A percentile compares a stretch with the other conserved stretches of the same genome.
These are phyloP conservation scores for Drosophila pallidifrons DNA, from an alignment of 1,140 invertebrate genomes.

Conservation along the genomic window DNA sequence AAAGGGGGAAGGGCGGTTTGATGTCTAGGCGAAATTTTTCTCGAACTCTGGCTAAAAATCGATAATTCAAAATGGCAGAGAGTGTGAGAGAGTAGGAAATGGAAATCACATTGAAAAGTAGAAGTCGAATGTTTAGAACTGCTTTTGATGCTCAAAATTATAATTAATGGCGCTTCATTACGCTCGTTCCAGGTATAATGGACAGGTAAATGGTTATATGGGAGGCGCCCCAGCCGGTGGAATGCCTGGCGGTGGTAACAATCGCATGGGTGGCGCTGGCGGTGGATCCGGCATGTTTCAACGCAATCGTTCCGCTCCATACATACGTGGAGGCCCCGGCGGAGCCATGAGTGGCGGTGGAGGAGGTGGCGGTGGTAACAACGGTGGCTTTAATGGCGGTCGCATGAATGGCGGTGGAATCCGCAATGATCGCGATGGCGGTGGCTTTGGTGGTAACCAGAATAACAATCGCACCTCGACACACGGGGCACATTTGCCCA, in stretches of 20 bases:
- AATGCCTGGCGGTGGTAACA: constrained; percentile 52
- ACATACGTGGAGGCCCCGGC: constrained; percentile 57
- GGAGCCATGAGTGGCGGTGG: constrained; percentile 32
- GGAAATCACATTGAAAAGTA: constrained; percentile 71
- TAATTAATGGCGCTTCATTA: constrained; percentile 54
- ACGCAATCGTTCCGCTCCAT: constrained; percentile 72
- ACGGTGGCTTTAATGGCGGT: constrained; percentile 37
- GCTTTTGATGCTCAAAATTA: constrained; percentile 68
- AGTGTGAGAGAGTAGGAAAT: constrained; percentile 34
- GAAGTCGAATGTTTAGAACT: constrained; percentile 45
- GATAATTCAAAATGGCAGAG: constrained; percentile 78
- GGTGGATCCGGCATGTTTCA: constrained; percentile 73
- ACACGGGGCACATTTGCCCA: constrained; percentile 89
- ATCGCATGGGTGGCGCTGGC: constrained; percentile 67
- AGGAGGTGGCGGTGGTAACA: not conserved
- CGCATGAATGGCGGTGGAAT: constrained; percentile 58
- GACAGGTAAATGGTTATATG: constrained; percentile 72
- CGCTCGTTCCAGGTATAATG: constrained; percentile 71
- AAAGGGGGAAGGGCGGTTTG: not conserved
- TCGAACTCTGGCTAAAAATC: constrained; percentile 56
- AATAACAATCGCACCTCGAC: constrained; percentile 85
- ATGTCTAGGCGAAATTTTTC: constrained; percentile 32
- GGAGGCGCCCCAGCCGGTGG: constrained; percentile 54
- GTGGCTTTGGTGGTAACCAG: constrained; percentile 48
- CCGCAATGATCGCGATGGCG: constrained; percentile 51